A percentile compares a stretch with the other conserved stretches of the same genome.
These are phyloP conservation scores for Betta splendens DNA, from an alignment of 2,797 vertebrate species.

Conservation along the genomic window DNA sequence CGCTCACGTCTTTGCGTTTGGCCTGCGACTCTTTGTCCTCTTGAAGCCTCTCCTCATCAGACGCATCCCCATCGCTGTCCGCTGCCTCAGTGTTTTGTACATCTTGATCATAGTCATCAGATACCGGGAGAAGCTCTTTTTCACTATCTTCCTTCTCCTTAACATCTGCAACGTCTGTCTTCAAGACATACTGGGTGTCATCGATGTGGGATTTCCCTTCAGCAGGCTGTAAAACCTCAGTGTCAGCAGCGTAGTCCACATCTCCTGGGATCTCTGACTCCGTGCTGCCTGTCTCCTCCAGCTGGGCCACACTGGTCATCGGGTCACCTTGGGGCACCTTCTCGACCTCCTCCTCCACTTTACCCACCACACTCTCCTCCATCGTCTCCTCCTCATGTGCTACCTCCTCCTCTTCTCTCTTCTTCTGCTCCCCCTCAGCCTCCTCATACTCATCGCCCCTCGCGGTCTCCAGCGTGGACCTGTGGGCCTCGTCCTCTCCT, in stretches of 20 bases:
- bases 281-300: conserved; percentile 71
- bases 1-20: conserved; percentile 20
- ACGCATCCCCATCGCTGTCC: conserved; percentile 31
- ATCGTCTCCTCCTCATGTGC: conserved; percentile 17
- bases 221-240: conserved; percentile 47
- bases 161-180: conserved; percentile 21
- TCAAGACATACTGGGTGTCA: conserved; percentile 11
- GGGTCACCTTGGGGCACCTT: conserved; percentile 18
- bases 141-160: conserved; percentile 34
- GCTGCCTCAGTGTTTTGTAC: conserved; percentile 49
- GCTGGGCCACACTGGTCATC: conserved; percentile 15
- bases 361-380: conserved; percentile 21
- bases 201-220: conserved; percentile 25
- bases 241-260: conserved; percentile 72
- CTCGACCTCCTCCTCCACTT: conserved; percentile 20
- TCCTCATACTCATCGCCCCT: no score
- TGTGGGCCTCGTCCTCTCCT: conserved; percentile 13
- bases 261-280: conserved; percentile 70
- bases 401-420: conserved; percentile 5
- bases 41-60: conserved; percentile 21
- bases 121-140: conserved; percentile 33
- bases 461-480: no score
- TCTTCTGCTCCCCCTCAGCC: conserved; percentile 9
- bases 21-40: conserved; percentile 19
- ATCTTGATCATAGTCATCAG: conserved; percentile 55